These are phyloP conservation scores for Himantopus leucocephalus DNA, from an alignment of 2,113 vertebrate genomes.

Conservation along the genomic window DNA sequence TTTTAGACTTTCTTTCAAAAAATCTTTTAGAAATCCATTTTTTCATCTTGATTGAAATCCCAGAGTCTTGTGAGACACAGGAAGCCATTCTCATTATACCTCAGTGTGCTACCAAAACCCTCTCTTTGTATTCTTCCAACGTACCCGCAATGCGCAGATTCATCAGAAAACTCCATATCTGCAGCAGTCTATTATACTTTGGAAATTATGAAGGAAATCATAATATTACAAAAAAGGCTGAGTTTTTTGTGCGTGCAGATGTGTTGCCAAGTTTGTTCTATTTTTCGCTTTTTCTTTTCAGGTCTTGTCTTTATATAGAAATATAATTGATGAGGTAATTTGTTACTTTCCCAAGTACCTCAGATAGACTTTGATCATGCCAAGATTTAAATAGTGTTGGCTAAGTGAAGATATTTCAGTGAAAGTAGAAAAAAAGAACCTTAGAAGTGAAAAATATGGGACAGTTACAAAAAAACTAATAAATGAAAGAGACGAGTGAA, in stretches of 20 bases:
- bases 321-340: not conserved
- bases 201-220: not conserved
- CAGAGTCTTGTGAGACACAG: not conserved
- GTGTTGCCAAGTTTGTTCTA: not conserved
- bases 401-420: not conserved
- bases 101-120: not conserved
- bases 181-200: not conserved
- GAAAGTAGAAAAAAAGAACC: not conserved
- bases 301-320: not conserved
- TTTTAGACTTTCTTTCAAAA: not conserved
- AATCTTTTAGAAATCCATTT: not conserved
- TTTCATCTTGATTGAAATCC: not conserved
- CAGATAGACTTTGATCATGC: not conserved
- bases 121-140: not conserved
- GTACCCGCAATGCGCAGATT: not conserved
- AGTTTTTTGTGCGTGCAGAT: not conserved
- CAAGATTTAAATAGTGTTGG: slow-evolving; percentile 16
- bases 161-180: not conserved
- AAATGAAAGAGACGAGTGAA: not conserved
- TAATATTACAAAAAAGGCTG: not conserved
- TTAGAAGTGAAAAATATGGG: not conserved
- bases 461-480: not conserved
- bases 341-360: slow-evolving; percentile 6
- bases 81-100: not conserved
- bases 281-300: not conserved